phyloP scores from a whole-genome alignment of 2,888 invertebrate genomes.

The Nipponacmea schrenckii region DNA sequence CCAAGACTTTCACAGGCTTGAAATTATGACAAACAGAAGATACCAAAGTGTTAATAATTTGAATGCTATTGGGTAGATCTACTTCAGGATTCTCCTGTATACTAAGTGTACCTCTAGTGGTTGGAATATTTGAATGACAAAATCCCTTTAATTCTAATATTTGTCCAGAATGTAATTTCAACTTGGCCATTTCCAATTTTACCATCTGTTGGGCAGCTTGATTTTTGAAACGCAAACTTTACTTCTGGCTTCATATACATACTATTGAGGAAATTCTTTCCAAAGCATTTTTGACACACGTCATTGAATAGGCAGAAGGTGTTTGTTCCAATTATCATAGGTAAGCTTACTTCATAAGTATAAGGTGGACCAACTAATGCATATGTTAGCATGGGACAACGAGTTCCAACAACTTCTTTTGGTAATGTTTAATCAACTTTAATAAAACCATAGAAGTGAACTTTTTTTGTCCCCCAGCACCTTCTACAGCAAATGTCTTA shows the following conservation, averaged over 20 bases:
- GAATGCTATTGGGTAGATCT: not conserved
- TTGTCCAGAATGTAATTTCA: not conserved
- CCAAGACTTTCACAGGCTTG: not conserved
- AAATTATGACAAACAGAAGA: not conserved
- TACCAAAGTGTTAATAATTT: not conserved
- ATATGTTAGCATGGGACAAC: not conserved
- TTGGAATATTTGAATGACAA: too few relatives aligned
- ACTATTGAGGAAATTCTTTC: too few relatives aligned
- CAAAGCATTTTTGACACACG: too few relatives aligned
- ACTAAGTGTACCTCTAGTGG: not conserved
- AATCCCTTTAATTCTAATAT: too few relatives aligned
- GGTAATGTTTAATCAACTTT: not conserved
- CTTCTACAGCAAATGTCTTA: not conserved
- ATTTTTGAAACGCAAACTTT: too few relatives aligned
- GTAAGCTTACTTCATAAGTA: not conserved
- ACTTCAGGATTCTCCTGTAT: not conserved
- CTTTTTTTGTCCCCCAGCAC: not conserved
- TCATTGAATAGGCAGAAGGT: too few relatives aligned
- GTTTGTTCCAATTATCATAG: conserved; percentile 18
- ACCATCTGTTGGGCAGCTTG: too few relatives aligned
- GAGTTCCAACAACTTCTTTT: not conserved
- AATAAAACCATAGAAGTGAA: not conserved
- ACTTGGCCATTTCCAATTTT: not conserved
- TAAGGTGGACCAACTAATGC: conserved; percentile 10
- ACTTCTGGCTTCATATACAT: too few relatives aligned